Evolutionary conservation across 2,113 vertebrate genomes (phyloP), one percentile per base, ranked within the genome.

Genomic region (Epinephelus cyanopodus): DNA sequence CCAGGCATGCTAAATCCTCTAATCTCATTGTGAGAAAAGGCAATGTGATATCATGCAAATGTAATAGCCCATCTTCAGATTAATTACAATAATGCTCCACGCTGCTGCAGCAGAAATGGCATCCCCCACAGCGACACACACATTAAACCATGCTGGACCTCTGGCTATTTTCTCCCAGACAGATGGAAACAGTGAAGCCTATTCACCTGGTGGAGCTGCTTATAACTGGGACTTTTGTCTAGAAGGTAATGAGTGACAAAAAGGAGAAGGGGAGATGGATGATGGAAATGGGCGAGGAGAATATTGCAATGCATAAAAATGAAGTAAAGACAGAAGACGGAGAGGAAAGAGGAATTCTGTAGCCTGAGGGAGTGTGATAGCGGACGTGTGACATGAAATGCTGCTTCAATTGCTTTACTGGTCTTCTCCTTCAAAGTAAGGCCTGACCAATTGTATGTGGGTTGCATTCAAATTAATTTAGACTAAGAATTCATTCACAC

Each of bases 41-140:
- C 65, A 84, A 76, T 47, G 33, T 68, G 47, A 88, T 72, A 78
- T 84, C 47, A 82, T 82, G 83, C 81, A 83, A 87, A 92, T 74
- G 53, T 63, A 79, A 80, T 60, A 47, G 68, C 54, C 54, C 9
- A 62, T 76, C 3, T 50, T 10, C 39, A 78, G 66, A 89, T 90
- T 85, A 85, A 90, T 90, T 82, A 81, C 9, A 37, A 39, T 84
- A 69, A 89, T 71, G 69, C 21, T 48, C n/a, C 62, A 58, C 75
- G 39, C 64, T 27, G 67, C 76, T 64, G 53, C 58, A 77, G 58
- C 56, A 77, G 25, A 64, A 63, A 77, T 15, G 4, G 23, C 72
- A 48, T 64, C 63, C 65, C 73, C 64, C 50, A 56, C 50, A 57
- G 78, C 27, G 10, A 57, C 60, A 57, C 56, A 25, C 65, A 72